A percentile compares a stretch with the other conserved stretches of the same genome.
Conservation (phyloP, 92 coral and sea anemone genomes). For the Parazoanthus atlanticus region DNA sequence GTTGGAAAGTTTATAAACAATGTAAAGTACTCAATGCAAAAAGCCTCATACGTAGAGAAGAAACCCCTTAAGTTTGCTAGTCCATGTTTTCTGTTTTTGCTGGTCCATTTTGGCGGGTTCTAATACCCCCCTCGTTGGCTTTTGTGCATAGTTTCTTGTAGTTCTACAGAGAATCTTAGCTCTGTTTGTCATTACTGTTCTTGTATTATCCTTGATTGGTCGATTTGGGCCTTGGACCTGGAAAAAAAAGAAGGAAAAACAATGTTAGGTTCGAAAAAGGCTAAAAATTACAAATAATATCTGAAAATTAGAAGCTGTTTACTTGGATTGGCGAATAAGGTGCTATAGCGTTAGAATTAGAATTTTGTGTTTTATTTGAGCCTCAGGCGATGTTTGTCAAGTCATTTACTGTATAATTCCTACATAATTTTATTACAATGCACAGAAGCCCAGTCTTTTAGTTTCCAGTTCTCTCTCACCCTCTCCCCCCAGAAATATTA, state of each 20-base stretch:
- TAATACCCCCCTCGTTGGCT: neutral
- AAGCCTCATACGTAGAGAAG: constrained; percentile 15
- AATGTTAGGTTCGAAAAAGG: constrained; percentile 1
- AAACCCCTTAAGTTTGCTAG: constrained; percentile 3
- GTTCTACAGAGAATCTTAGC: neutral
- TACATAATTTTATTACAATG: constrained; percentile 58
- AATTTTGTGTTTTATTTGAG: constrained; percentile 61
- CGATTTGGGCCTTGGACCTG: constrained; percentile 36
- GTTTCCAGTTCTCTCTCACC: constrained; percentile 13
- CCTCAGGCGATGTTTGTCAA: constrained; percentile 44
- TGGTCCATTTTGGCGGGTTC: constrained; percentile 16
- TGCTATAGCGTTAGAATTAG: constrained; percentile 70
- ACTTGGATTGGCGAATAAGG: constrained; percentile 56
- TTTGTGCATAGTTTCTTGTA: neutral
- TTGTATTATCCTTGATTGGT: constrained; percentile 39
- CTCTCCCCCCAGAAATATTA: neutral
- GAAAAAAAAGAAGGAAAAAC: neutral
- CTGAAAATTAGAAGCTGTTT: constrained; percentile 48
- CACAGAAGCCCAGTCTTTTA: neutral
- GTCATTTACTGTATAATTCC: constrained; percentile 50
- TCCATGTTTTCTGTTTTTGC: neutral
- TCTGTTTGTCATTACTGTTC: constrained; percentile 8
- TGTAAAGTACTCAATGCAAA: constrained; percentile 8
- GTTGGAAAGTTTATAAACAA: constrained; percentile 43
- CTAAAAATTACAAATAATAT: constrained; percentile 3